phyloP scores from a whole-genome alignment of 2,888 invertebrate species.

The Silvanus unidentatus region DNA sequence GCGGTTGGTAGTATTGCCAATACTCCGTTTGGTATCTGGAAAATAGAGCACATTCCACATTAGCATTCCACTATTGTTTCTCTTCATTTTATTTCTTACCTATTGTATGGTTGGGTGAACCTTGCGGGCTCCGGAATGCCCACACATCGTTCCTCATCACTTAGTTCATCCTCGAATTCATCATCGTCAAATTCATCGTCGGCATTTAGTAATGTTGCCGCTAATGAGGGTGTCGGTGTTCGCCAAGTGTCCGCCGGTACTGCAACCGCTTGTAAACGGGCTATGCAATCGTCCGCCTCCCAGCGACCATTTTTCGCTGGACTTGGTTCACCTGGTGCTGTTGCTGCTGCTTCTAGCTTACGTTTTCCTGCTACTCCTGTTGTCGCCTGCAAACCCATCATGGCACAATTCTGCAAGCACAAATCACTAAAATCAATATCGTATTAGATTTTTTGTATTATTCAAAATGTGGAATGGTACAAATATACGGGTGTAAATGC shows the following conservation, averaged over 20 bases:
- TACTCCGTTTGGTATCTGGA: slow-evolving; percentile 43
- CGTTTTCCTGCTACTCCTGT: slow-evolving; percentile 55
- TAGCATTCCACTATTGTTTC: slow-evolving; percentile 14
- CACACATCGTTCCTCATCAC: slow-evolving; percentile 51
- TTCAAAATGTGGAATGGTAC: no score
- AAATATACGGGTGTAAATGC: no score
- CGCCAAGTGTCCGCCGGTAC: slow-evolving; percentile 58
- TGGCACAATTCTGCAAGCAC: slow-evolving; percentile 55
- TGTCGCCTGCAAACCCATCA: slow-evolving; percentile 71
- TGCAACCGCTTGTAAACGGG: slow-evolving; percentile 65
- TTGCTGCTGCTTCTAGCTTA: slow-evolving; percentile 54
- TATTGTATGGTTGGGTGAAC: slow-evolving; percentile 30
- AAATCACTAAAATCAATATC: slow-evolving; percentile 6
- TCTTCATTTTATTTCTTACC: no score
- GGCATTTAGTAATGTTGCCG: slow-evolving; percentile 39
- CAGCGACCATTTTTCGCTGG: slow-evolving; percentile 54
- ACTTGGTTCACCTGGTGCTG: slow-evolving; percentile 46
- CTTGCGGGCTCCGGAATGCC: slow-evolving; percentile 47
- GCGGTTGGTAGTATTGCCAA: slow-evolving; percentile 51
- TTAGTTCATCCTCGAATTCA: slow-evolving; percentile 57
- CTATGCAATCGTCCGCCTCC: slow-evolving; percentile 54
- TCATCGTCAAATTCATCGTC: slow-evolving; percentile 56
- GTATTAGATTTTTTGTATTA: slow-evolving; percentile 5
- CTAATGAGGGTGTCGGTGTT: slow-evolving; percentile 44
- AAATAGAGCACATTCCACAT: no score